phyloP scores from a whole-genome alignment of 1,140 invertebrate species.

The Penaeus indicus region DNA sequence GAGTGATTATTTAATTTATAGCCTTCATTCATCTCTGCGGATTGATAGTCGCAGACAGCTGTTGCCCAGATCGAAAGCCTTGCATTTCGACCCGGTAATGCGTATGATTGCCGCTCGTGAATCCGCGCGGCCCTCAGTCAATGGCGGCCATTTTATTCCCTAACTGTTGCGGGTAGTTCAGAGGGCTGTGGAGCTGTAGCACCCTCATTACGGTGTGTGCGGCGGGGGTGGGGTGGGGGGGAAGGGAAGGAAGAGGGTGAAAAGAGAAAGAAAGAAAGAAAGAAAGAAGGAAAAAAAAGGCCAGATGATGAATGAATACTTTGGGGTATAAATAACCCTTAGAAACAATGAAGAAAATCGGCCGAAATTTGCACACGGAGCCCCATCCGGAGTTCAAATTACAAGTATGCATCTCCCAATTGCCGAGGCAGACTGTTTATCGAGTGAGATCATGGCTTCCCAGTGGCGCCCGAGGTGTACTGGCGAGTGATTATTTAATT shows the following conservation, averaged over 20 bases:
- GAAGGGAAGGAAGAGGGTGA: not conserved
- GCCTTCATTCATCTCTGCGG: constrained; percentile 50
- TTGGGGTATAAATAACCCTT: no score
- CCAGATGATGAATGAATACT: no score
- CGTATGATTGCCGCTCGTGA: constrained; percentile 54
- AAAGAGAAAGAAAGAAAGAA: not conserved
- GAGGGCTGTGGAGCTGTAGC: not conserved
- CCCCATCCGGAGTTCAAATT: constrained; percentile 5
- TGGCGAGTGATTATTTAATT: constrained; percentile 56
- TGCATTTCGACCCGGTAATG: constrained; percentile 47
- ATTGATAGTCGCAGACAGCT: constrained; percentile 49
- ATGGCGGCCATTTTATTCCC: constrained; percentile 54
- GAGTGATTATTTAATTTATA: constrained; percentile 58
- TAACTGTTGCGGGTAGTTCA: constrained; percentile 57
- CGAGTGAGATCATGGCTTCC: constrained; percentile 35
- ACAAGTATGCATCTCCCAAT: not conserved
- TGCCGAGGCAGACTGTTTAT: constrained; percentile 24
- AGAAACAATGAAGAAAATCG: no score
- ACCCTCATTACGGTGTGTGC: constrained; percentile 42
- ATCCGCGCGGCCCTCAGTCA: constrained; percentile 39
- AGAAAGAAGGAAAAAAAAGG: not conserved
- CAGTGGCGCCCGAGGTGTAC: constrained; percentile 42
- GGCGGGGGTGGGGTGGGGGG: constrained; percentile 37
- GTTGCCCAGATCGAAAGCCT: constrained; percentile 32
- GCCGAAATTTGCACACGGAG: not conserved